Conservation (phyloP, 2,888 invertebrate genomes). For the Buathra laborator region DNA sequence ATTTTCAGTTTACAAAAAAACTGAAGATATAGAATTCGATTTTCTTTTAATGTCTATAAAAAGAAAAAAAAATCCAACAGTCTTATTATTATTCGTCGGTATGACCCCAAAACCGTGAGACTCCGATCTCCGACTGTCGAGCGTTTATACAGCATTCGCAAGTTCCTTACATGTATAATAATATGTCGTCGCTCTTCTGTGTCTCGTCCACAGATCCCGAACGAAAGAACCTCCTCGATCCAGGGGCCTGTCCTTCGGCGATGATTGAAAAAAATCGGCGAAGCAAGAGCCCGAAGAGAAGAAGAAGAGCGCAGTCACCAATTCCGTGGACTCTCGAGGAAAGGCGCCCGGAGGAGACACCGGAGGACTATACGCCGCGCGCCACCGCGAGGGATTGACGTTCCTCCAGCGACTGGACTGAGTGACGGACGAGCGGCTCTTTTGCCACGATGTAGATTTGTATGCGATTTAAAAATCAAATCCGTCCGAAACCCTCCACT, state of each 20-base stretch:
- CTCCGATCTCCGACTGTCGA: neutral
- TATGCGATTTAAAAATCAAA: slow-evolving; percentile 85
- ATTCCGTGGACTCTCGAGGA: slow-evolving; percentile 34
- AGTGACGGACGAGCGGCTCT: slow-evolving; percentile 81
- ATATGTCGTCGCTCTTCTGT: neutral
- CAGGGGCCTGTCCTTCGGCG: slow-evolving; percentile 40
- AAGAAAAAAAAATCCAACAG: neutral
- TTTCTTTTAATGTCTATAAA: neutral
- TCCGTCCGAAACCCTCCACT: slow-evolving; percentile 68
- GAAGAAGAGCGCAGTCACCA: neutral
- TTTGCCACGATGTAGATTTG: slow-evolving; percentile 85
- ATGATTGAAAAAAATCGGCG: slow-evolving; percentile 76
- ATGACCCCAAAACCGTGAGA: slow-evolving; percentile 15
- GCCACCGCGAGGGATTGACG: slow-evolving; percentile 75
- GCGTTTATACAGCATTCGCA: neutral
- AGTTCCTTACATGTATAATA: slow-evolving; percentile 13
- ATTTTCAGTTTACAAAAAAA: neutral
- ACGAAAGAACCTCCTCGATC: slow-evolving; percentile 2
- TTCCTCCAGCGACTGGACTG: slow-evolving; percentile 70
- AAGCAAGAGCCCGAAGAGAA: slow-evolving; percentile 8
- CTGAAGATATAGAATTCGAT: neutral
- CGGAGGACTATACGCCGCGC: slow-evolving; percentile 41
- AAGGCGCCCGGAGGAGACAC: slow-evolving; percentile 55
- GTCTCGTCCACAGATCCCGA: neutral
- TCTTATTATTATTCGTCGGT: neutral